phyloP scores from a whole-genome alignment of 1,140 invertebrate species.

The Achroia grisella region DNA sequence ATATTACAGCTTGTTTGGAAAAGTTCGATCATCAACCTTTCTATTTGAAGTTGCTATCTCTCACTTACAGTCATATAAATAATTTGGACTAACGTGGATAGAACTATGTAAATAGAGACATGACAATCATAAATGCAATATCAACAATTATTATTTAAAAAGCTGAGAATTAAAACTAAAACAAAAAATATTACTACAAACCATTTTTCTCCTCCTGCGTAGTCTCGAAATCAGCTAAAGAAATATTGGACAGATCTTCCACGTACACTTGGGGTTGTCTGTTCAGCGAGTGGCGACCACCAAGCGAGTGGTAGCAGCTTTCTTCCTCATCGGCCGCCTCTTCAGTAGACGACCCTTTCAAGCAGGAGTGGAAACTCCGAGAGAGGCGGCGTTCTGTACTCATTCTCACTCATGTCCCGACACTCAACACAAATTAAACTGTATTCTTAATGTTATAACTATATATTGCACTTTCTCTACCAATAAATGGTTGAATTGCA shows the following conservation, averaged over 20 bases:
- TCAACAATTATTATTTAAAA: too few relatives aligned
- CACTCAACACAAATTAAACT: slow-evolving; percentile 24
- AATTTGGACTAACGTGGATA: too few relatives aligned
- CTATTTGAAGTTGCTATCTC: too few relatives aligned
- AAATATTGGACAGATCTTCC: slow-evolving; percentile 56
- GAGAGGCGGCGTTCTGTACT: slow-evolving; percentile 77
- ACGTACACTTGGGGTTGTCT: slow-evolving; percentile 58
- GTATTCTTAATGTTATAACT: slow-evolving; percentile 4
- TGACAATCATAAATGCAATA: too few relatives aligned
- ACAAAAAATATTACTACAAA: slow-evolving; percentile 30
- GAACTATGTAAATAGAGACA: too few relatives aligned
- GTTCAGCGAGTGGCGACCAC: slow-evolving; percentile 53
- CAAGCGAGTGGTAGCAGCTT: slow-evolving; percentile 61
- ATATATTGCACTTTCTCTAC: neutral
- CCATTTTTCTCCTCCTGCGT: slow-evolving; percentile 57
- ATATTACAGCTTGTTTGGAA: too few relatives aligned
- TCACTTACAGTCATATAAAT: too few relatives aligned
- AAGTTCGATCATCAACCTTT: too few relatives aligned
- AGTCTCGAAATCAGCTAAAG: slow-evolving; percentile 54
- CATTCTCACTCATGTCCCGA: slow-evolving; percentile 73
- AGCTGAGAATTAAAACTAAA: neutral
- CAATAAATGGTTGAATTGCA: neutral
- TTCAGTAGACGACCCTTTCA: slow-evolving; percentile 78
- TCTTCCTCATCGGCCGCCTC: slow-evolving; percentile 69
- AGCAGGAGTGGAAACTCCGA: slow-evolving; percentile 79